A percentile compares a stretch with the other conserved stretches of the same genome.
Evolutionary conservation across 2,888 invertebrate genomes (phyloP).

Genomic region (Tinea semifulvella): DNA sequence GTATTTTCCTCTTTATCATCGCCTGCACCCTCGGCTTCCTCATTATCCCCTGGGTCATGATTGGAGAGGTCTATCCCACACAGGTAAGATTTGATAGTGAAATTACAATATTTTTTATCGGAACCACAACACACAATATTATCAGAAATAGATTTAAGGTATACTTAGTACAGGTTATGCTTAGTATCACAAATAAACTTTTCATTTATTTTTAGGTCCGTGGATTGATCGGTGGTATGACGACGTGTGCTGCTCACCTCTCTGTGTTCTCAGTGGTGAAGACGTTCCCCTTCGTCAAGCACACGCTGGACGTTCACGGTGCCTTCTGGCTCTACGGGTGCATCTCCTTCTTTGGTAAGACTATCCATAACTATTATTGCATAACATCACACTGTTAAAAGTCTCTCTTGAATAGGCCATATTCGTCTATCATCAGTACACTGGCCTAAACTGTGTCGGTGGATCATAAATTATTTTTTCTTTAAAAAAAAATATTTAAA

Average conservation of each 20-base stretch:
- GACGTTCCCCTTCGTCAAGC: slow-evolving; percentile 67
- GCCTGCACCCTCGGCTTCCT: slow-evolving; percentile 73
- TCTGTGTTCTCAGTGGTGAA: slow-evolving; percentile 75
- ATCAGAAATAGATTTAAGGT: too few relatives aligned
- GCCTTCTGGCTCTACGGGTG: slow-evolving; percentile 70
- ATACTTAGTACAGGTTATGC: too few relatives aligned
- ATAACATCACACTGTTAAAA: too few relatives aligned
- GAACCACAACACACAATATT: too few relatives aligned
- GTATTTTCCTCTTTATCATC: slow-evolving; percentile 69
- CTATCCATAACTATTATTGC: too few relatives aligned
- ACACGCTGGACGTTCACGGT: slow-evolving; percentile 62
- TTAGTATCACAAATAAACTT: too few relatives aligned
- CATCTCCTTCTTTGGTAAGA: slow-evolving; percentile 65
- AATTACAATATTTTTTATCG: too few relatives aligned
- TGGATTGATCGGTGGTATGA: slow-evolving; percentile 72
- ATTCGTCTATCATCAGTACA: too few relatives aligned
- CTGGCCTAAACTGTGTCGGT: too few relatives aligned
- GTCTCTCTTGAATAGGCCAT: too few relatives aligned
- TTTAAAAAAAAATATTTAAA: too few relatives aligned
- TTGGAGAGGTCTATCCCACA: slow-evolving; percentile 77
- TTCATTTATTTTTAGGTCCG: slow-evolving; percentile 63
- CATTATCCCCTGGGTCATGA: slow-evolving; percentile 78
- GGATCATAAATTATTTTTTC: too few relatives aligned
- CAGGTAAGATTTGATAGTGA: slow-evolving; percentile 51
- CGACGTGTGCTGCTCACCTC: slow-evolving; percentile 71